Conservation (phyloP, 2,113 vertebrate genomes). For the Ptilonorhynchus violaceus region DNA sequence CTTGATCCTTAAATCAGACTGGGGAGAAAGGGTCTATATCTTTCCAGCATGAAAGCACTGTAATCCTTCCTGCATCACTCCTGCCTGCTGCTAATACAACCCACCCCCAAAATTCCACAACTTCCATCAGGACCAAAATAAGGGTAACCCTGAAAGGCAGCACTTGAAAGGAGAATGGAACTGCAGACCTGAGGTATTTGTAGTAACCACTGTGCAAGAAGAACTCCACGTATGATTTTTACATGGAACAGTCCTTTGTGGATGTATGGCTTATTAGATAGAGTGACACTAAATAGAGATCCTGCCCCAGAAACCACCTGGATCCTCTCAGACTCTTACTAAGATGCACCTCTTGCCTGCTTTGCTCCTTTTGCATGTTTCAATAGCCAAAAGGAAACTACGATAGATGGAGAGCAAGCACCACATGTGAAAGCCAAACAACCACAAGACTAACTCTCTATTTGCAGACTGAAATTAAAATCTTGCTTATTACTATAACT, state of each 20-base stretch:
- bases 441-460: not conserved
- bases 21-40: not conserved
- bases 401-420: not conserved
- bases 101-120: not conserved
- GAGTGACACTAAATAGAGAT: too few species aligned
- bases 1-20: not conserved
- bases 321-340: not conserved
- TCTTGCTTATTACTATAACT: not conserved
- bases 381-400: not conserved
- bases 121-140: not conserved
- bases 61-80: not conserved
- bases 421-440: not conserved
- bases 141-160: not conserved
- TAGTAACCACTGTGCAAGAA: not conserved
- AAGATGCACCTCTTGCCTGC: not conserved
- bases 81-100: not conserved
- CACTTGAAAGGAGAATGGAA: not conserved
- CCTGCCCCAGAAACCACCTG: not conserved
- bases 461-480: not conserved
- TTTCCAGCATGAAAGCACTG: not conserved
- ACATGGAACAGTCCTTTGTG: fast-evolving
- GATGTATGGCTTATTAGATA: not conserved
- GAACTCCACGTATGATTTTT: fast-evolving
- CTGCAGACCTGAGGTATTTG: fast-evolving
- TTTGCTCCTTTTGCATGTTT: not conserved